These are phyloP conservation scores for Arion vulgaris DNA, from an alignment of 1,140 invertebrate species.

Conservation along the genomic window DNA sequence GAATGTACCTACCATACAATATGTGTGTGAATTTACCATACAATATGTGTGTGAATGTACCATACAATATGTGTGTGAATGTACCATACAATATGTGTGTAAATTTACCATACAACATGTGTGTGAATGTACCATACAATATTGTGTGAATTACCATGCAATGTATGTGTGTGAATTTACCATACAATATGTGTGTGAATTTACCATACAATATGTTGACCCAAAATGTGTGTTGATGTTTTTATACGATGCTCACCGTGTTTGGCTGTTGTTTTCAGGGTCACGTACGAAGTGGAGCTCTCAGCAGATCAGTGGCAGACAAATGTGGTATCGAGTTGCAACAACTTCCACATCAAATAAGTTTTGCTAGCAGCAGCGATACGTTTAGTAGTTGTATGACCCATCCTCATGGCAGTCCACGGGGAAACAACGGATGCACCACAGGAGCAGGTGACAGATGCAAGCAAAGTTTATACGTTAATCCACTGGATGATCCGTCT, in stretches of 20 bases:
- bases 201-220: too few species aligned
- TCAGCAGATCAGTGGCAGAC: neutral
- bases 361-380: conserved; percentile 80
- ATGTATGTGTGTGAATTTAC: too few species aligned
- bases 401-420: conserved; percentile 78
- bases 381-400: conserved; percentile 97
- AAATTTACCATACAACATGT: too few species aligned
- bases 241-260: neutral
- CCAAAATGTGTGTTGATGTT: too few species aligned
- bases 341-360: conserved; percentile 74
- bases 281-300: neutral
- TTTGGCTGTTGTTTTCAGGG: conserved; percentile 24
- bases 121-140: too few species aligned
- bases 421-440: conserved; percentile 35
- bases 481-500: conserved; percentile 81
- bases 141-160: too few species aligned
- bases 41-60: too few species aligned
- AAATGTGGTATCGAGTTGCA: conserved; percentile 82
- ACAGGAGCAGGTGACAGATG: conserved; percentile 30
- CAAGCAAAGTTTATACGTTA: conserved; percentile 88
- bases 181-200: too few species aligned
- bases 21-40: too few species aligned
- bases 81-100: too few species aligned
- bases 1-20: too few species aligned
- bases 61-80: too few species aligned